Conservation (phyloP, 2,797 vertebrate genomes). For the Sphenopsis melanotis region DNA sequence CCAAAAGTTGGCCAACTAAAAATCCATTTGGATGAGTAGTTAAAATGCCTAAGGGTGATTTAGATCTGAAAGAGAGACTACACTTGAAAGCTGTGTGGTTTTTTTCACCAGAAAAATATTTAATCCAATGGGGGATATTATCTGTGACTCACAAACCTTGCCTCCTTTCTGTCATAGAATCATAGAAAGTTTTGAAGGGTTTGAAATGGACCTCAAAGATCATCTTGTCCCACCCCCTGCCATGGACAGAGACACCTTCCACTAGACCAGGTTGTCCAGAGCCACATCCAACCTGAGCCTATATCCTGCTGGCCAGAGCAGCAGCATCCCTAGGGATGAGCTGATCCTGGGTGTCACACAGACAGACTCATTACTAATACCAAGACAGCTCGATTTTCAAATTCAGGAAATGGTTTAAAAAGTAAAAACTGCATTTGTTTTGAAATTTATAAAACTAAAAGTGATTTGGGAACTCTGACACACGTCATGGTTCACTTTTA, state of each 20-base stretch:
- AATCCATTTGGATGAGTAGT: neutral
- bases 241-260: neutral
- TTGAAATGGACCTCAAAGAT: neutral
- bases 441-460: neutral
- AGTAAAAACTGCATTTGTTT: neutral
- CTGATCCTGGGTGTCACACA: neutral
- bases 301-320: neutral
- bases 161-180: neutral
- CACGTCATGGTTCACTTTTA: neutral
- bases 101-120: neutral
- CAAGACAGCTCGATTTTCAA: rapidly evolving
- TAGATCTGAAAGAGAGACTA: neutral
- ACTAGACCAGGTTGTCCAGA: neutral
- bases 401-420: neutral
- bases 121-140: neutral
- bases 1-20: neutral
- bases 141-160: neutral
- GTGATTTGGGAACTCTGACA: neutral
- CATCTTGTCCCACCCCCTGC: neutral
- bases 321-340: neutral
- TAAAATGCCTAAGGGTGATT: neutral
- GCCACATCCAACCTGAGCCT: neutral
- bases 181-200: neutral
- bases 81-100: neutral
- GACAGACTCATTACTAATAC: neutral